A percentile compares a stretch with the other conserved stretches of the same genome.
phyloP scores from a whole-genome alignment of 2,888 invertebrate genomes.

The Trichopria drosophilae region DNA sequence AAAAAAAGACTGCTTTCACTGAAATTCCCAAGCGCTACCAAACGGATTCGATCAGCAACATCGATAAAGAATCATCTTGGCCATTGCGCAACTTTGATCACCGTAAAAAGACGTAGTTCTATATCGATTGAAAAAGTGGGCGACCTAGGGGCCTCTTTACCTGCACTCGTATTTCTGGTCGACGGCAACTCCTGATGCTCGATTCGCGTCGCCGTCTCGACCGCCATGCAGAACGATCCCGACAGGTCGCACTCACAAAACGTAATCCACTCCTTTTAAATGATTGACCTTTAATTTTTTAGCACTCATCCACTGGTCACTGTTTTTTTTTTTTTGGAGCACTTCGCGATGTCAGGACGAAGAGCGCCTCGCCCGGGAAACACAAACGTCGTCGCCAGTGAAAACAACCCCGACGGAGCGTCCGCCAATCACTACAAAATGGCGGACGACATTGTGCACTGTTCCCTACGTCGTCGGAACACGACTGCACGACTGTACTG shows the following conservation, averaged over 20 bases:
- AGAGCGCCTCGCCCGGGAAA: neutral
- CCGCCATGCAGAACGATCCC: conserved; percentile 7
- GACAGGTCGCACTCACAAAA: no score
- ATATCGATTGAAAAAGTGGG: no score
- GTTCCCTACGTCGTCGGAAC: conserved; percentile 38
- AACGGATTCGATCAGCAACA: no score
- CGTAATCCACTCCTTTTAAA: no score
- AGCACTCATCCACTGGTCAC: neutral
- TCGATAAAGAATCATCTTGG: no score
- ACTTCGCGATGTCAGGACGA: neutral
- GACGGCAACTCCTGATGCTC: conserved; percentile 5
- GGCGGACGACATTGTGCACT: conserved; percentile 39
- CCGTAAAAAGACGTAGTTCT: no score
- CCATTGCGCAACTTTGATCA: no score
- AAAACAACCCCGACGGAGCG: conserved; percentile 45
- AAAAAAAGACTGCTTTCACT: no score
- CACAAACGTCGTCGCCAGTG: no score
- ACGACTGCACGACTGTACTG: conserved; percentile 31
- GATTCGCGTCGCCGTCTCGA: conserved; percentile 1
- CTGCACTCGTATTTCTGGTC: conserved; percentile 11
- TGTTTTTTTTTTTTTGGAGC: neutral
- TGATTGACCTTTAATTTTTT: neutral
- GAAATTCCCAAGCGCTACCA: no score
- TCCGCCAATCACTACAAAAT: conserved; percentile 48
- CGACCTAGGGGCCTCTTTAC: no score